A percentile compares a stretch with the other conserved stretches of the same genome.
These are phyloP conservation scores for Oeneis ivallda DNA, from an alignment of 2,888 invertebrate species.

Conservation along the genomic window DNA sequence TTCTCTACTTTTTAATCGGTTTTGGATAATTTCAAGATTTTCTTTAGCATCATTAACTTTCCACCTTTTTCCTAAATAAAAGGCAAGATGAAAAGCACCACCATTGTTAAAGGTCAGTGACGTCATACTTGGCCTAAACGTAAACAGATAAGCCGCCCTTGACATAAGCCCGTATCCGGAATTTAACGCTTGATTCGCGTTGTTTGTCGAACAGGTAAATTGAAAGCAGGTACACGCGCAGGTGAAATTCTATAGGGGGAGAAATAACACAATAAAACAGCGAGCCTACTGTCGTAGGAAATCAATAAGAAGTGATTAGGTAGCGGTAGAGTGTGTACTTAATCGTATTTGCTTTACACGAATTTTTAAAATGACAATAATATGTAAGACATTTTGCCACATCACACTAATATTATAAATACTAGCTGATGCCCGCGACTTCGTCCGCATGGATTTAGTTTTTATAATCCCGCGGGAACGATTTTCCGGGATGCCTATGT, in stretches of 20 bases:
- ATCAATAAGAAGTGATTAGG: not conserved
- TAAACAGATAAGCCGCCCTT: slow-evolving; percentile 65
- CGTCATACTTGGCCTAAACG: slow-evolving; percentile 60
- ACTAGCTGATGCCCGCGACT: no score
- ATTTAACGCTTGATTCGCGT: slow-evolving; percentile 8
- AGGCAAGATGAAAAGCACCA: slow-evolving; percentile 10
- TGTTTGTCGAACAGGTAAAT: slow-evolving; percentile 11
- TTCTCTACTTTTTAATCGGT: not conserved
- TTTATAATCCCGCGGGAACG: no score
- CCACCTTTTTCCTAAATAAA: not conserved
- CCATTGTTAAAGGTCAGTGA: slow-evolving; percentile 38
- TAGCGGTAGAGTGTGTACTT: not conserved
- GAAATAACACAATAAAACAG: not conserved
- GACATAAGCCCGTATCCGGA: slow-evolving; percentile 38
- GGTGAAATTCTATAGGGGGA: slow-evolving; percentile 9
- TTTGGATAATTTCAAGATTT: not conserved
- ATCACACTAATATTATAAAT: no score
- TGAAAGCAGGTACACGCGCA: slow-evolving; percentile 12
- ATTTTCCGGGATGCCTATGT: no score
- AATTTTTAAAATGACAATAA: not conserved
- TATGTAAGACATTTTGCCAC: not conserved
- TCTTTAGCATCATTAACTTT: not conserved
- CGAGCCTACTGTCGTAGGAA: not conserved
- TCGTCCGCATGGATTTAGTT: no score
- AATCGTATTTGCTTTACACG: not conserved